Evolutionary conservation across 1,140 invertebrate genomes (phyloP), one percentile per base, ranked within the genome.

Genomic region (Macrocentrus cingulum): DNA sequence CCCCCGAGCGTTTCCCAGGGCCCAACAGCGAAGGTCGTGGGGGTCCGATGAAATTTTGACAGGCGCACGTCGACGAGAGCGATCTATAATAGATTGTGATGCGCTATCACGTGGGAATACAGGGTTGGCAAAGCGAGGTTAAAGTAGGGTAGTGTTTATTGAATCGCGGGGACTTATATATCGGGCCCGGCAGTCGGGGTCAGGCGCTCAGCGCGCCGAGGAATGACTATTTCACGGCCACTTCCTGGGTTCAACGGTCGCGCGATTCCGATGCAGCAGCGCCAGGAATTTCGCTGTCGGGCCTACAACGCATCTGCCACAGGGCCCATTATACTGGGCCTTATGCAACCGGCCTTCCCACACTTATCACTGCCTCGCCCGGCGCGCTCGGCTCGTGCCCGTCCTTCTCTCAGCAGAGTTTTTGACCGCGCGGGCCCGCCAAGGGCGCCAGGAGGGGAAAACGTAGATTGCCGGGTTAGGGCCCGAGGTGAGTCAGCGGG

Each of bases 331-430:
- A 79, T 75, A 77, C 77, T 69, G 76, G 68, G 69, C 67, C 69
- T 75, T 77, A 74, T 77, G 74, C 70, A 77, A 77, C 69, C 65
- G 76, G 75, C 77, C 76, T 79, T 80, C 76, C 76, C 77, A 80
- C 77, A 80, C 77, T 80, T 80, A 80, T 80, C 76, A 79, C 72
- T 73, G 71, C 67, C 70, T 66, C 67, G 64, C 59, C 64, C 56
- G 64, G 42, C 50, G 50, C 48, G n/a, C n/a, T n/a, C 20, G 32
- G 32, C 48, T 51, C 46, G 49, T 58, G 48, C 37, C 32, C 16
- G n/a, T n/a, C 45, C 39, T 13, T 19, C 53, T 23, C n/a, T n/a
- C n/a, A n/a, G n/a, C n/a, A n/a, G n/a, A n/a, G n/a, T n/a, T n/a
- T n/a, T n/a, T n/a, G n/a, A n/a, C n/a, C n/a, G n/a, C n/a, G n/a